Evolutionary conservation across 2,113 vertebrate species (phyloP), one percentile per base, ranked within the genome.

Genomic region (Eidolon helvum): DNA sequence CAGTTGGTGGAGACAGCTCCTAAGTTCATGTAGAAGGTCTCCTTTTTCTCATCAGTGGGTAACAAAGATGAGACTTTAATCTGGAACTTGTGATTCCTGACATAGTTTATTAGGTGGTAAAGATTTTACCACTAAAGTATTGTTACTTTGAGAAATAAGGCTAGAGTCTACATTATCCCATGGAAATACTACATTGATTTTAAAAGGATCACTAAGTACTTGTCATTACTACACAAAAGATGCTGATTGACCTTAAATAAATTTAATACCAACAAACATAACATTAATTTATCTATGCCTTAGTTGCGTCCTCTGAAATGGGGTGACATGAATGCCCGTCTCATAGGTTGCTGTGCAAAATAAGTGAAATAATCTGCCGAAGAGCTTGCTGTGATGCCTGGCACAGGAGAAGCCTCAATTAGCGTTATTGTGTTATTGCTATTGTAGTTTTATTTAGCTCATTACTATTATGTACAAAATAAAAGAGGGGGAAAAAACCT

Each of bases 291-390:
- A 84, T 57, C 35, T 12, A 77, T 43, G 35, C 16, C 55, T 91
- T 88, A 28, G 15, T 45, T 61, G 85, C 35, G 28, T 69, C 43
- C 21, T 93, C 65, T 91, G 48, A 90, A 96, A 63, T 57, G 28
- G 8, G 40, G 11, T 68, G 2, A 28, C 80, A 82, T 59, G 57
- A 30, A 28, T 8, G 26, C 14, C 43, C 75, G 0, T 40, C 30
- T n/a, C 50, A 30, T 0, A 38, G 22, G 4, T 2, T 19, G 2
- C 16, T 22, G 2, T 12, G 4, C 2, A 7, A 8, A 14, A 10
- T 45, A 55, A 18, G 5, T 30, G 57, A 75, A 22, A 65, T 38
- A 38, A 53, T 43, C n/a, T 11, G 1, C 40, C 12, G n/a, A 45
- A 38, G 10, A 55, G n/a, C 55, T 87, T 87, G 45, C n/a, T 66